Conservation (phyloP, 2,113 vertebrate species). For the Piliocolobus tephrosceles region DNA sequence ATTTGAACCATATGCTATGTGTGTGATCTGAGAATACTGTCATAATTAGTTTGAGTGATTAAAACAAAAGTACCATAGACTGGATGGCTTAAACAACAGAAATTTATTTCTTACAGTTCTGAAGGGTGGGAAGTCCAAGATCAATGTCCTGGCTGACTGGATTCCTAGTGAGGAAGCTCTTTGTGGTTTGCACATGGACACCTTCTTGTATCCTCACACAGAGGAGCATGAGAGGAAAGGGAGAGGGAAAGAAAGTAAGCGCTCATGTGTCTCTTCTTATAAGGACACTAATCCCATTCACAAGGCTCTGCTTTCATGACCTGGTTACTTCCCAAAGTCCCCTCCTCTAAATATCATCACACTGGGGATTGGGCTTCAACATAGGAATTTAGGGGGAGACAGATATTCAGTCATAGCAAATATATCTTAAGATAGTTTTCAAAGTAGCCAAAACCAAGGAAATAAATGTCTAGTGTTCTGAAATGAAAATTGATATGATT, state of each 20-base stretch:
- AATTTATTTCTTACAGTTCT: not conserved
- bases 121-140: not conserved
- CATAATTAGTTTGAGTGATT: not conserved
- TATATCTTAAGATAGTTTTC: conserved; percentile 37
- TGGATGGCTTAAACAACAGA: not conserved
- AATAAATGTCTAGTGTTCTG: not conserved
- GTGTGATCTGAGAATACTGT: not conserved
- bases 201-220: not conserved
- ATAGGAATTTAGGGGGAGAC: not conserved
- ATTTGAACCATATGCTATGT: not conserved
- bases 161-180: not conserved
- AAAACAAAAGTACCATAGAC: not conserved
- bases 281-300: not conserved
- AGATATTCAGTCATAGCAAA: not conserved
- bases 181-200: not conserved
- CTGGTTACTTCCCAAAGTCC: not conserved
- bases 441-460: not conserved
- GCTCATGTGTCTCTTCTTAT: not conserved
- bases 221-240: too few relatives aligned
- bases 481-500: too few relatives aligned
- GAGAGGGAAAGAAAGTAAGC: not conserved
- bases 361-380: not conserved
- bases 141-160: not conserved
- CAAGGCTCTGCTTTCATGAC: not conserved
- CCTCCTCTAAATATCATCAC: not conserved